These are phyloP conservation scores for Vultur gryphus DNA, from an alignment of 2,797 vertebrate species.

Conservation along the genomic window DNA sequence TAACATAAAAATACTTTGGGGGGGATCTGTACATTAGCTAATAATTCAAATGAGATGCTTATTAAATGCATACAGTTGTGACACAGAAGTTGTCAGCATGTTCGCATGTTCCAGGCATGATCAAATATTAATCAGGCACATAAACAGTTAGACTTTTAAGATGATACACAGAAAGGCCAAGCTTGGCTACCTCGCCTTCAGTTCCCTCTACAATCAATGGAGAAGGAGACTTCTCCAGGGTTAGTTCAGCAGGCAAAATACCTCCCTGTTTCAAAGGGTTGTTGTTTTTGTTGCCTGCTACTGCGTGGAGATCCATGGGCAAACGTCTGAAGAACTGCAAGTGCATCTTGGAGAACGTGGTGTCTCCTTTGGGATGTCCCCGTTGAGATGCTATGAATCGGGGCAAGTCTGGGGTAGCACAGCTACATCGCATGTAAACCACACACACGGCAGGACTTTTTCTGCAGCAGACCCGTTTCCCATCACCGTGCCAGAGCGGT, in stretches of 20 bases:
- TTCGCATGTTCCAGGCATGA: slow-evolving; percentile 11
- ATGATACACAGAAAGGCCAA: not conserved
- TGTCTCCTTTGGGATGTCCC: not conserved
- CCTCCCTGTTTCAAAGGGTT: not conserved
- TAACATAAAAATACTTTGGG: not conserved
- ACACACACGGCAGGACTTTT: fast-evolving
- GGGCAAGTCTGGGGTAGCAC: not conserved
- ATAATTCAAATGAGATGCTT: slow-evolving; percentile 49
- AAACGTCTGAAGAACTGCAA: not conserved
- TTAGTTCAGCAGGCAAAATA: not conserved
- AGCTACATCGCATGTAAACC: not conserved
- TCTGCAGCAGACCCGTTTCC: not conserved
- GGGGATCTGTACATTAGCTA: slow-evolving; percentile 35
- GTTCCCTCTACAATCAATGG: not conserved
- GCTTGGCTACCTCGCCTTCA: not conserved
- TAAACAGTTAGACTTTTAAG: not conserved
- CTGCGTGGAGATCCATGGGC: not conserved
- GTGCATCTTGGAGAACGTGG: not conserved
- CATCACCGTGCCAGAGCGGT: fast-evolving
- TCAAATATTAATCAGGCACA: not conserved
- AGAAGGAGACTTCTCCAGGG: not conserved
- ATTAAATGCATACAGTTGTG: slow-evolving; percentile 47
- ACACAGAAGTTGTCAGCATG: slow-evolving; percentile 50
- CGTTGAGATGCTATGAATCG: fast-evolving
- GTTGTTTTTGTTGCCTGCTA: not conserved